Conservation (phyloP, 2,113 vertebrate species). For the Dasyurus viverrinus region DNA sequence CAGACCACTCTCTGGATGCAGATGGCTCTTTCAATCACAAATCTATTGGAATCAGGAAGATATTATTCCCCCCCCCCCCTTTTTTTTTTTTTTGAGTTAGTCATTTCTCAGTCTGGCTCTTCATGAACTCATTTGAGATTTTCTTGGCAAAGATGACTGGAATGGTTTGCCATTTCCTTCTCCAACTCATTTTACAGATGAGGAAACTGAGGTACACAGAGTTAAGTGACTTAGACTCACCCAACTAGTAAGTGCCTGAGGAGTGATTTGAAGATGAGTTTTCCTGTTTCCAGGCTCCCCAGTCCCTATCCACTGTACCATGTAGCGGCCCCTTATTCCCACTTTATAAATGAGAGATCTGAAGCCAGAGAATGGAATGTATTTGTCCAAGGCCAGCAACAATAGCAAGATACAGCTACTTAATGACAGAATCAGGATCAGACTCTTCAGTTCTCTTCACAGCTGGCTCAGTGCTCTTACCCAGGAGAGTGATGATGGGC, state of each 20-base stretch:
- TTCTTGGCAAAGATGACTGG: neutral
- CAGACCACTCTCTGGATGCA: too few relatives aligned
- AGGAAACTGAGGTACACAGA: neutral
- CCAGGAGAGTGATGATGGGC: rapidly evolving
- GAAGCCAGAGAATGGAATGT: neutral
- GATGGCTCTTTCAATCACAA: too few relatives aligned
- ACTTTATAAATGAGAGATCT: neutral
- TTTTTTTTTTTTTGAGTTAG: neutral
- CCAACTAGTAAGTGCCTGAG: neutral
- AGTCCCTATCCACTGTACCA: neutral
- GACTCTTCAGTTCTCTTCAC: rapidly evolving
- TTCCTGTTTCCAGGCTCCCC: neutral
- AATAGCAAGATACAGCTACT: neutral
- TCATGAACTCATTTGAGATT: neutral
- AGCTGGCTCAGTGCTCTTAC: neutral
- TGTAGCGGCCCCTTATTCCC: neutral
- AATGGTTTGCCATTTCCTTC: neutral
- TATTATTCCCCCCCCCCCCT: too few relatives aligned
- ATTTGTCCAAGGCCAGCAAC: neutral
- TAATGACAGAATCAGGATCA: too few relatives aligned
- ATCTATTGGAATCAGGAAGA: neutral
- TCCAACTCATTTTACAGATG: neutral
- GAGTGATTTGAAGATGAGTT: neutral
- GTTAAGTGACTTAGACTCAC: neutral
- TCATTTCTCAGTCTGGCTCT: neutral